phyloP scores from a whole-genome alignment of 2,888 invertebrate genomes.

The Elysia crispata region DNA sequence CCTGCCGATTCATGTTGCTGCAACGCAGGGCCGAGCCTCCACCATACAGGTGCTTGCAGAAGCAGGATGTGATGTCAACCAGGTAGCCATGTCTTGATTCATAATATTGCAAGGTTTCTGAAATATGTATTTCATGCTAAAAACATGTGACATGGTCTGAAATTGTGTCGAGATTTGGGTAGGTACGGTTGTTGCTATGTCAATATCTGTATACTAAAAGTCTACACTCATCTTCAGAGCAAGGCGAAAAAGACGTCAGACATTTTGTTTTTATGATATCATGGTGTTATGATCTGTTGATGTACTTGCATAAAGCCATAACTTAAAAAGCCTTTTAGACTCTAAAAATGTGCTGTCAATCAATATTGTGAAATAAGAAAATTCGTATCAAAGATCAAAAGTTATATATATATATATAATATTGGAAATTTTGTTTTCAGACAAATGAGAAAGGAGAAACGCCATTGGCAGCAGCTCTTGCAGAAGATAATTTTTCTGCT shows the following conservation, averaged over 20 bases:
- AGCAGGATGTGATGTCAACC: slow-evolving; percentile 72
- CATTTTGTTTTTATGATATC: too few relatives aligned
- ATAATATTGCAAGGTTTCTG: neutral
- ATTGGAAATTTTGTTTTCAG: slow-evolving; percentile 56
- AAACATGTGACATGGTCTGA: neutral
- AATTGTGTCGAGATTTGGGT: neutral
- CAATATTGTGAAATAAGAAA: too few relatives aligned
- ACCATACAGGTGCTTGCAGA: slow-evolving; percentile 67
- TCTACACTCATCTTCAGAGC: too few relatives aligned
- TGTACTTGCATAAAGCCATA: too few relatives aligned
- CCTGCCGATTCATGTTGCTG: slow-evolving; percentile 71
- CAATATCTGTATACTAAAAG: too few relatives aligned
- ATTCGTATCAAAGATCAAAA: too few relatives aligned
- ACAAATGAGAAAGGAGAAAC: slow-evolving; percentile 68
- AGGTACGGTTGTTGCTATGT: too few relatives aligned
- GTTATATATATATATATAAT: too few relatives aligned
- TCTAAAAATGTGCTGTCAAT: too few relatives aligned
- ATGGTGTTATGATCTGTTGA: too few relatives aligned
- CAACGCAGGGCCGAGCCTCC: slow-evolving; percentile 61
- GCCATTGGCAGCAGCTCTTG: slow-evolving; percentile 69
- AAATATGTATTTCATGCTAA: neutral
- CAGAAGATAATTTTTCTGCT: slow-evolving; percentile 64
- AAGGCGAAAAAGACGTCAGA: too few relatives aligned
- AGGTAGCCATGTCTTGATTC: slow-evolving; percentile 58
- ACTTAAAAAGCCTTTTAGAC: too few relatives aligned